phyloP scores from a whole-genome alignment of 2,797 vertebrate genomes.

The Chloroceryle inda region DNA sequence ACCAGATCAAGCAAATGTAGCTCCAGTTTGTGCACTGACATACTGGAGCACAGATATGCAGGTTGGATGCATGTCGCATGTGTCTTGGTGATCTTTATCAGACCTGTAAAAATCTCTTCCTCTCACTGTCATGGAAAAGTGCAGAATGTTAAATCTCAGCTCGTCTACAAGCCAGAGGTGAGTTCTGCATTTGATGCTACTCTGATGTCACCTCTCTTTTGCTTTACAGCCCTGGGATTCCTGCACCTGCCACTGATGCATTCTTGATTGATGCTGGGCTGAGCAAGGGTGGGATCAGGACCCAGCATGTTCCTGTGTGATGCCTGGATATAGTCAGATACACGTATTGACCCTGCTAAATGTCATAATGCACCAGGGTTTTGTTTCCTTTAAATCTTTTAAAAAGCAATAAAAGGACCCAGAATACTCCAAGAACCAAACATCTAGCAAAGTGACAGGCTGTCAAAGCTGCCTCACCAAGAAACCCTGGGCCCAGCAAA shows the following conservation, averaged over 20 bases:
- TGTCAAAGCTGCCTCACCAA: constrained; percentile 67
- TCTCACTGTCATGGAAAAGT: not conserved
- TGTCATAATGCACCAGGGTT: constrained; percentile 36
- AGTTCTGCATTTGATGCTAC: not conserved
- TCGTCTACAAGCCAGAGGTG: not conserved
- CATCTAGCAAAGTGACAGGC: constrained; percentile 67
- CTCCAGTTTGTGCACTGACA: not conserved
- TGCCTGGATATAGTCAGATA: constrained; percentile 19
- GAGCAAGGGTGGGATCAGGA: constrained; percentile 5
- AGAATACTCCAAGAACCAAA: constrained; percentile 22
- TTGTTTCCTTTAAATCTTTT: constrained; percentile 65
- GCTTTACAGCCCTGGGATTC: not conserved
- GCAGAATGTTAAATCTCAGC: rapidly evolving
- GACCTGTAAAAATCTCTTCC: not conserved
- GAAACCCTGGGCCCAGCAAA: constrained; percentile 75
- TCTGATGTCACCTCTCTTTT: not conserved
- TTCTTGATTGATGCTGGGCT: not conserved
- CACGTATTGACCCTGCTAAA: constrained; percentile 27
- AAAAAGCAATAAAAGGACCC: constrained; percentile 71
- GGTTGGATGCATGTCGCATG: rapidly evolving
- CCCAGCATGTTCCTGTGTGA: not conserved
- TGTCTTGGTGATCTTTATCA: not conserved
- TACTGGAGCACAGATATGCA: not conserved
- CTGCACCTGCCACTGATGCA: not conserved
- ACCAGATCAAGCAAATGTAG: not conserved